phyloP scores from a whole-genome alignment of 2,113 vertebrate species.

The Okapia johnstoni region DNA sequence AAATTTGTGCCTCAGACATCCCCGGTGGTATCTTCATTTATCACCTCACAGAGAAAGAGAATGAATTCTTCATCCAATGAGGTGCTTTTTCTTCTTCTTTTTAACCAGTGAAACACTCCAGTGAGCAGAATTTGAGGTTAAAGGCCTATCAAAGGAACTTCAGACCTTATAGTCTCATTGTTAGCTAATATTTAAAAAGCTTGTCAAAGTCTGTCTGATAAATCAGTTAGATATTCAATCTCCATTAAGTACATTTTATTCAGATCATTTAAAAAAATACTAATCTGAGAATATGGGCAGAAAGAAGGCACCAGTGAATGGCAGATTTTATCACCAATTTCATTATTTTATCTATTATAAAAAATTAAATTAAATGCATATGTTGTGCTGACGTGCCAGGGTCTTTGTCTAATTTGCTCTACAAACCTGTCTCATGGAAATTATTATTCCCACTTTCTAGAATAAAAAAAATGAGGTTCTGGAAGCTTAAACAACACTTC shows the following conservation, averaged over 20 bases:
- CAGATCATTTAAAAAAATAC: neutral
- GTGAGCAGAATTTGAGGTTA: neutral
- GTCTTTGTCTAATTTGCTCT: neutral
- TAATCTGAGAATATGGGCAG: neutral
- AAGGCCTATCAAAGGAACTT: neutral
- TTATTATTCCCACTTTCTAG: neutral
- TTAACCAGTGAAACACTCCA: neutral
- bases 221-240: neutral
- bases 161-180: neutral
- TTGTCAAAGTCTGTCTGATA: neutral
- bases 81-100: neutral
- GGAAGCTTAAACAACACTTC: neutral
- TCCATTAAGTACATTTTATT: neutral
- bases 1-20: neutral
- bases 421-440: neutral
- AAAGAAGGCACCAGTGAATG: neutral
- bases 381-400: neutral
- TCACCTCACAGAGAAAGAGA: neutral
- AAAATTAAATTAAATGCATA: neutral
- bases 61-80: neutral
- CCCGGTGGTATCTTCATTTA: neutral
- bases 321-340: neutral
- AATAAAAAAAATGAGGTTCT: neutral
- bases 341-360: neutral
- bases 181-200: neutral